These are phyloP conservation scores for Orchesellides sinensis DNA, from an alignment of 2,888 invertebrate genomes.

Conservation along the genomic window DNA sequence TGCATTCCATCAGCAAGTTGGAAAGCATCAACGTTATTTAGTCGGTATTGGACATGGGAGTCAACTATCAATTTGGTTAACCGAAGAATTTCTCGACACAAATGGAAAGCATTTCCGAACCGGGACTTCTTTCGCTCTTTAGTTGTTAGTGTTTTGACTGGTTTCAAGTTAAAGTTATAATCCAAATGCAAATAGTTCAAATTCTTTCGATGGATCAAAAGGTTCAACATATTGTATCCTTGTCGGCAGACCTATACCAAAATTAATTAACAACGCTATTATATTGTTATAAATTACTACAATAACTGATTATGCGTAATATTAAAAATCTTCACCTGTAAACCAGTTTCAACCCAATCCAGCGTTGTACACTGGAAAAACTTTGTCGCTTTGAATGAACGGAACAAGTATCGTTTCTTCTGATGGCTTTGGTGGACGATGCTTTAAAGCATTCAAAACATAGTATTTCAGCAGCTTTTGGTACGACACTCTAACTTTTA, in stretches of 20 bases:
- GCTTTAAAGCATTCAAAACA: constrained; percentile 98
- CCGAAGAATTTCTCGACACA: constrained; percentile 99
- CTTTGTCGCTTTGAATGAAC: constrained; percentile 99
- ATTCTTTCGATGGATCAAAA: constrained; percentile 99
- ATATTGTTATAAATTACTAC: neutral
- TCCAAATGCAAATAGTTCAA: constrained; percentile 99
- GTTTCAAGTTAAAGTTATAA: constrained; percentile 99
- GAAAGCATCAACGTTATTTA: constrained; percentile 99
- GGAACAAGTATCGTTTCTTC: constrained; percentile 96
- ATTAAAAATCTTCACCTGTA: constrained; percentile 86
- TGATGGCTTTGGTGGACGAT: constrained; percentile 98
- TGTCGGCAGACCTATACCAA: constrained; percentile 87
- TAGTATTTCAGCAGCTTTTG: constrained; percentile 99
- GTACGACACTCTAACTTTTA: constrained; percentile 99
- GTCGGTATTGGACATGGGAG: constrained; percentile 98
- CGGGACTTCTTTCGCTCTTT: constrained; percentile 99
- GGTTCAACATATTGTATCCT: constrained; percentile 99
- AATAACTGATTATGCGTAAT: constrained; percentile 60
- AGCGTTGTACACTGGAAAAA: constrained; percentile 99
- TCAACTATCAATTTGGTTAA: constrained; percentile 99
- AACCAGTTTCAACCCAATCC: constrained; percentile 99
- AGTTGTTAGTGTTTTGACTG: constrained; percentile 99
- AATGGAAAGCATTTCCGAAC: constrained; percentile 98
- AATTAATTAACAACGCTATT: neutral
- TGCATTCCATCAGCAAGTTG: constrained; percentile 98